These are phyloP conservation scores for Micromesistius poutassou DNA, from an alignment of 2,797 vertebrate genomes.

Conservation along the genomic window DNA sequence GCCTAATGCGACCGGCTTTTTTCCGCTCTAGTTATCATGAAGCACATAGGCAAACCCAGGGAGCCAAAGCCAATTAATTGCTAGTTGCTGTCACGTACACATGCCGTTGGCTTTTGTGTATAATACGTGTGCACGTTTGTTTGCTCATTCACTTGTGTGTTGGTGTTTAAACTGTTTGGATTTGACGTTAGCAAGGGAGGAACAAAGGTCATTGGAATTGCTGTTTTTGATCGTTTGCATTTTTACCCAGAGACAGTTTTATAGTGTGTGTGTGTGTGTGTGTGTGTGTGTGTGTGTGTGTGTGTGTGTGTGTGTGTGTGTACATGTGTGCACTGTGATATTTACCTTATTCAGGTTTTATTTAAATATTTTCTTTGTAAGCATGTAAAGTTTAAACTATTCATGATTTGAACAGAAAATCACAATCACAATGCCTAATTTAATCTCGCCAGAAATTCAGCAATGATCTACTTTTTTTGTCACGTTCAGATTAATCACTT, in stretches of 20 bases:
- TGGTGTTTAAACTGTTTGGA: constrained; percentile 38
- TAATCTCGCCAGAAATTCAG: neutral
- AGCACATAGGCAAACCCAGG: constrained; percentile 44
- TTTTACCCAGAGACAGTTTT: constrained; percentile 19
- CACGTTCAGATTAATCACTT: too few relatives aligned
- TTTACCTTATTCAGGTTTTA: neutral
- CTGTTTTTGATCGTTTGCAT: constrained; percentile 20
- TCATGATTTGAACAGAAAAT: too few relatives aligned
- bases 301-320: constrained; percentile 6
- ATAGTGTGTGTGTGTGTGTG: constrained; percentile 8
- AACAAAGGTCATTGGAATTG: constrained; percentile 18
- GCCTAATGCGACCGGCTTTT: constrained; percentile 42
- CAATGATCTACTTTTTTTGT: too few relatives aligned
- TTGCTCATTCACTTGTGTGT: constrained; percentile 19
- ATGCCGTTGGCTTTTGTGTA: constrained; percentile 35
- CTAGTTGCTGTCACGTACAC: neutral
- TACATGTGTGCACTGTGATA: neutral
- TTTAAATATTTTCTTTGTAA: neutral
- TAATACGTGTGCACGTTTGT: neutral
- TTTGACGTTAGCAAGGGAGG: constrained; percentile 33
- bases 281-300: constrained; percentile 4
- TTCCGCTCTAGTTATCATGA: constrained; percentile 23
- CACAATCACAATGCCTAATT: neutral
- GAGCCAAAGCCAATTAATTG: constrained; percentile 24
- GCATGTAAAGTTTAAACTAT: too few relatives aligned